Conservation (phyloP, 2,888 invertebrate genomes). For the Polymixis flavicincta region DNA sequence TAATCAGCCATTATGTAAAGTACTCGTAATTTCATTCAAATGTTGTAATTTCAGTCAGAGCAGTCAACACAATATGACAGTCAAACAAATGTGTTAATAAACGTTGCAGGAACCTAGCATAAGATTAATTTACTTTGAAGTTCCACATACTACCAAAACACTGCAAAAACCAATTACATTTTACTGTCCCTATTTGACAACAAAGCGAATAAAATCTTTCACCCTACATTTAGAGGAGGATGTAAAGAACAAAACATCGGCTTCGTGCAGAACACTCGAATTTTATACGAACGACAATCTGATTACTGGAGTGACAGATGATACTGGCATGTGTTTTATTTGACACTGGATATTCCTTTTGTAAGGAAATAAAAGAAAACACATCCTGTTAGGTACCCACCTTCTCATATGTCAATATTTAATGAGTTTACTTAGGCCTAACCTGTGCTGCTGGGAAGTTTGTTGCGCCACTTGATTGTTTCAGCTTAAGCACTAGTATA, state of each 20-base stretch:
- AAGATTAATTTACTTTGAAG: slow-evolving; percentile 1
- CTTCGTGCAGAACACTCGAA: background rate
- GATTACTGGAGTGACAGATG: slow-evolving; percentile 36
- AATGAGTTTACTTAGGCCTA: background rate
- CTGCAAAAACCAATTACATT: slow-evolving; percentile 29
- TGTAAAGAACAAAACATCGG: slow-evolving; percentile 4
- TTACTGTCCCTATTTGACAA: slow-evolving; percentile 27
- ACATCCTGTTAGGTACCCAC: too few species aligned
- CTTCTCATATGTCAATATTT: slow-evolving; percentile 9
- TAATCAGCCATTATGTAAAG: too few species aligned
- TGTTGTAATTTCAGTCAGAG: background rate
- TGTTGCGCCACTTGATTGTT: too few species aligned
- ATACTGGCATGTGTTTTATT: slow-evolving; percentile 40
- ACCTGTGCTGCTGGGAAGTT: too few species aligned
- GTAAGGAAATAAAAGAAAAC: slow-evolving; percentile 12
- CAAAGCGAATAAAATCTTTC: slow-evolving; percentile 30
- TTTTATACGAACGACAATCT: slow-evolving; percentile 31
- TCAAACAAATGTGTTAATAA: background rate
- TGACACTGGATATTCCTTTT: slow-evolving; percentile 34
- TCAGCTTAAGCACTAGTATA: too few species aligned
- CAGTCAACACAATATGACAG: background rate
- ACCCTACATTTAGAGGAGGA: slow-evolving; percentile 20
- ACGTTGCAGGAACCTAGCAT: too few species aligned
- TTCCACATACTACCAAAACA: background rate
- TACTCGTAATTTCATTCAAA: background rate